Conservation (phyloP, 2,797 vertebrate species). For the Pangasius larnaudii region DNA sequence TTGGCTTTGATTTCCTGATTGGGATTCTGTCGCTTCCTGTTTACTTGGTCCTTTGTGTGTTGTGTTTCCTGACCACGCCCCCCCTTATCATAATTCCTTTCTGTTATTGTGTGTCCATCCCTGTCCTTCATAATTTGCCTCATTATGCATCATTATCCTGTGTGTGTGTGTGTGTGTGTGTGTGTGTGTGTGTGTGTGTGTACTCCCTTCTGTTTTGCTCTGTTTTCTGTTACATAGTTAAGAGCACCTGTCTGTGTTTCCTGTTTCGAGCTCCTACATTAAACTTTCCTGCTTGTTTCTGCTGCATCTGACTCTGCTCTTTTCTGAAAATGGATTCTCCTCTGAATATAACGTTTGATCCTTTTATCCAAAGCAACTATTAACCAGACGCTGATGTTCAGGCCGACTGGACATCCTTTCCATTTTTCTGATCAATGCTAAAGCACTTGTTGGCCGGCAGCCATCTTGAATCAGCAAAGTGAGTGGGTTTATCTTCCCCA, state of each 20-base stretch:
- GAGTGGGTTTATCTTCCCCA: conserved; percentile 13
- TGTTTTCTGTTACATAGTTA: neutral
- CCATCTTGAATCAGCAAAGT: conserved; percentile 71
- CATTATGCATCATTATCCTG: neutral
- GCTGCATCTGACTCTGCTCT: neutral
- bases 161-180: neutral
- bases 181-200: neutral
- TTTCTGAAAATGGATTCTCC: neutral
- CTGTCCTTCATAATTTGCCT: neutral
- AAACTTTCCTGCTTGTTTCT: neutral
- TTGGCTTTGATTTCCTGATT: neutral
- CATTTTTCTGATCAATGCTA: conserved; percentile 64
- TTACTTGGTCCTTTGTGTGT: neutral
- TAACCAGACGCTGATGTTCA: neutral
- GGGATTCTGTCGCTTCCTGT: neutral
- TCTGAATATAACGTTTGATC: neutral
- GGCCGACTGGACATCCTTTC: conserved; percentile 39
- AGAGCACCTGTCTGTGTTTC: neutral
- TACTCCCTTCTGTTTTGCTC: neutral
- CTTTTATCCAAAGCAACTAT: neutral
- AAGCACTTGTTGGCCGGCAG: conserved; percentile 63
- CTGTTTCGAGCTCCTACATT: neutral
- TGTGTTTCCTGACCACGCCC: neutral
- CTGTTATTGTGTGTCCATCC: neutral
- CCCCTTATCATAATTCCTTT: neutral